Conservation (phyloP, 2,888 invertebrate species). For the Lutraria lutraria region DNA sequence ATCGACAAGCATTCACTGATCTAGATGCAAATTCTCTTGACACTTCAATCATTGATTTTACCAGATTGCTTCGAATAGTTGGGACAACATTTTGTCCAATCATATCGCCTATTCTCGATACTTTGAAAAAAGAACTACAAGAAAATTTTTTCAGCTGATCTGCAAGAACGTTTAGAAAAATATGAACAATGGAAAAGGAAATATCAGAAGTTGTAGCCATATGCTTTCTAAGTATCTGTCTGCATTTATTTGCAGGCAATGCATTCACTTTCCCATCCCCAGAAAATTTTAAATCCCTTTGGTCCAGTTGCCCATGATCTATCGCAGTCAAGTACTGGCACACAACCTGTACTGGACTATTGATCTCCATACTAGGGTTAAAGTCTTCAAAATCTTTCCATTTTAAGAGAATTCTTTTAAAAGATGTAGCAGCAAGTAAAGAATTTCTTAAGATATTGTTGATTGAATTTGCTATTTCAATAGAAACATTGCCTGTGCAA, state of each 20-base stretch:
- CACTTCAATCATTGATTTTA: conserved; percentile 59
- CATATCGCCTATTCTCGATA: conserved; percentile 57
- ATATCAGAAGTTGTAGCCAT: conserved; percentile 56
- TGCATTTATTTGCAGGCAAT: conserved; percentile 55
- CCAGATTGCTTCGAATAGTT: conserved; percentile 51
- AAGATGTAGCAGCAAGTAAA: conserved; percentile 66
- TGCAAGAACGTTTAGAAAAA: conserved; percentile 73
- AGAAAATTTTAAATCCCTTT: conserved; percentile 60
- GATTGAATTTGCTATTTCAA: conserved; percentile 75
- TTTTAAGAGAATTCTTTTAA: conserved; percentile 61
- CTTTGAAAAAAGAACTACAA: conserved; percentile 72
- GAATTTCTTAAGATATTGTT: conserved; percentile 66
- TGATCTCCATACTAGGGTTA: conserved; percentile 65
- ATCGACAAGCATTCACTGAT: conserved; percentile 56
- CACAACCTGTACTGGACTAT: conserved; percentile 76
- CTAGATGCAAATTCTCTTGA: conserved; percentile 62
- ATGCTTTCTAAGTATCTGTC: conserved; percentile 57
- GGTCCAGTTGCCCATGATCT: conserved; percentile 58
- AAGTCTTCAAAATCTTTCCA: conserved; percentile 70
- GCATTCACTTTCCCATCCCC: conserved; percentile 32
- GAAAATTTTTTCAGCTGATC: conserved; percentile 78
- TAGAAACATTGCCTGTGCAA: conserved; percentile 57
- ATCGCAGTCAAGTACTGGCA: conserved; percentile 68
- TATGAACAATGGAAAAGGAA: conserved; percentile 71
- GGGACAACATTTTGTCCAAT: conserved; percentile 32